Evolutionary conservation across 2,113 vertebrate species (phyloP).

Genomic region (Kryptolebias marmoratus): DNA sequence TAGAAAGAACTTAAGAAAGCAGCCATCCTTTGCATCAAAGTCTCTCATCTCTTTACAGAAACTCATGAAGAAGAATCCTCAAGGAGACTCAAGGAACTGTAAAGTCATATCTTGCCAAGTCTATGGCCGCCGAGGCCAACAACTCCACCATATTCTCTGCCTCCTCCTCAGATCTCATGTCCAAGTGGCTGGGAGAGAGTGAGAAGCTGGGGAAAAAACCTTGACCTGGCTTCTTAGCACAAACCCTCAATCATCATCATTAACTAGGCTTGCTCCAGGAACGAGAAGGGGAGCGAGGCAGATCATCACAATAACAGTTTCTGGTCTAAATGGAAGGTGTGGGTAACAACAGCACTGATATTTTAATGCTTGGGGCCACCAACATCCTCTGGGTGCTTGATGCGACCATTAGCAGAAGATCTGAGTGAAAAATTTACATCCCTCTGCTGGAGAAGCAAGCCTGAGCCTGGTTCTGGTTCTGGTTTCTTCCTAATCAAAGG

Average conservation of each 20-base stretch:
- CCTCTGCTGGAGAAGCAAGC: too few species aligned
- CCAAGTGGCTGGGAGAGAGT: conserved; percentile 97
- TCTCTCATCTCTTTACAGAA: conserved; percentile 96
- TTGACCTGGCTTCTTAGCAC: conserved; percentile 93
- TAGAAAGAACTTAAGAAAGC: conserved; percentile 98
- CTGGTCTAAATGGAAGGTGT: conserved; percentile 99
- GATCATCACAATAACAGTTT: conserved; percentile 97
- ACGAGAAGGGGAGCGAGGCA: conserved; percentile 95
- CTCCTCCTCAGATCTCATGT: conserved; percentile 95
- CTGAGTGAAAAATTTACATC: conserved; percentile 49
- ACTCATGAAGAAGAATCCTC: conserved; percentile 94
- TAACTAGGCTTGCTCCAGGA: conserved; percentile 95
- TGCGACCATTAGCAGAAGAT: conserved; percentile 96
- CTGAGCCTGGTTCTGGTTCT: too few species aligned
- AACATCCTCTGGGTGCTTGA: conserved; percentile 99
- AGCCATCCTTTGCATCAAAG: conserved; percentile 97
- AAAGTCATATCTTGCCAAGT: conserved; percentile 96
- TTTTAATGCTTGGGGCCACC: conserved; percentile 94
- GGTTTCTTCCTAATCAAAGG: too few species aligned
- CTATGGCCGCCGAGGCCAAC: conserved; percentile 94
- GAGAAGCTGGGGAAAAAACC: conserved; percentile 97
- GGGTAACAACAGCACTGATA: conserved; percentile 94
- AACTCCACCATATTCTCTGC: conserved; percentile 98
- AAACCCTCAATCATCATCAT: conserved; percentile 99
- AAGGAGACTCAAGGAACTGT: conserved; percentile 87